These are phyloP conservation scores for Hanleya hanleyi DNA, from an alignment of 2,888 invertebrate genomes.

Conservation along the genomic window DNA sequence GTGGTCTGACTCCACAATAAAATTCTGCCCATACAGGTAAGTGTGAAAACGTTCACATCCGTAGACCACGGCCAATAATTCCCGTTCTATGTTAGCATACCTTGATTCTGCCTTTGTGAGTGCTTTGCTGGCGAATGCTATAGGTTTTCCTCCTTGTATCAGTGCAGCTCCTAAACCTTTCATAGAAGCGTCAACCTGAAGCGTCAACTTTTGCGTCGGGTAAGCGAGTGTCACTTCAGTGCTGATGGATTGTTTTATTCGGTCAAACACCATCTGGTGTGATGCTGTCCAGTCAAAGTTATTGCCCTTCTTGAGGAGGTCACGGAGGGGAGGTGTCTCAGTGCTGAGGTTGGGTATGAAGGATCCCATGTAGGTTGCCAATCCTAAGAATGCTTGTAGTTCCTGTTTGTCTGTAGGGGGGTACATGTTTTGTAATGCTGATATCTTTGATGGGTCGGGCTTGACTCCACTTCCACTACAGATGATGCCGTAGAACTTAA, in stretches of 20 bases:
- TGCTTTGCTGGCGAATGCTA: constrained; percentile 28
- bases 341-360: too few relatives aligned
- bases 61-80: constrained; percentile 37
- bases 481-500: constrained; percentile 32
- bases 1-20: constrained; percentile 26
- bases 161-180: constrained; percentile 33
- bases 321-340: too few relatives aligned
- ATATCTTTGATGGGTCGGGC: constrained; percentile 31
- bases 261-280: too few relatives aligned
- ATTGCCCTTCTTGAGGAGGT: too few relatives aligned
- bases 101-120: constrained; percentile 22
- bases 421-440: constrained; percentile 22
- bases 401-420: constrained; percentile 21
- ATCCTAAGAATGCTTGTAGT: constrained; percentile 33
- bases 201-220: too few relatives aligned
- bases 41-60: constrained; percentile 29
- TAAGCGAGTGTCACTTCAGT: too few relatives aligned
- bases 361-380: too few relatives aligned
- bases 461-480: constrained; percentile 23
- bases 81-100: constrained; percentile 34
- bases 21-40: constrained; percentile 22
- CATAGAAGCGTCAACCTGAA: too few relatives aligned
- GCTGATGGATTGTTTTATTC: too few relatives aligned
- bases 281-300: too few relatives aligned
- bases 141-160: constrained; percentile 24